phyloP scores from a whole-genome alignment of 1,140 invertebrate genomes.

The Calosoma granatense region DNA sequence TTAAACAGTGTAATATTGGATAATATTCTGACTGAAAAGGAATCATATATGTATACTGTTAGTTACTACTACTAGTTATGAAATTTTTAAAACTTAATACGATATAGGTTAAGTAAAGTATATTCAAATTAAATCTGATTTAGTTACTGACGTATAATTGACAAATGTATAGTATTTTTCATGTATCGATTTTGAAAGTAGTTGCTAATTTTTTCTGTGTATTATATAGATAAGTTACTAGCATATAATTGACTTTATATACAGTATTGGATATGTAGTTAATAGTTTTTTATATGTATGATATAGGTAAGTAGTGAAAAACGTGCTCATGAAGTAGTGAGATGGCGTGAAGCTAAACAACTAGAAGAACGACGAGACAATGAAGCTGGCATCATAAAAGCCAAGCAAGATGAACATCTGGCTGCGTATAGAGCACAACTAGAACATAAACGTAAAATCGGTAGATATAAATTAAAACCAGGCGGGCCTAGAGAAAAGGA shows the following conservation, averaged over 20 bases:
- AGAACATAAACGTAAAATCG: constrained; percentile 47
- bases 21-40: constrained; percentile 39
- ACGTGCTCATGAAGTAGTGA: constrained; percentile 59
- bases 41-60: neutral
- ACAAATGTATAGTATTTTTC: too few species aligned
- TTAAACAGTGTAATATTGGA: constrained; percentile 25
- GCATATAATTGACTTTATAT: too few species aligned
- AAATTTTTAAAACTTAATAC: too few species aligned
- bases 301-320: constrained; percentile 35
- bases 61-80: too few species aligned
- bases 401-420: constrained; percentile 58
- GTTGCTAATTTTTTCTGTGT: too few species aligned
- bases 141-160: too few species aligned
- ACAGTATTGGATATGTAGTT: too few species aligned
- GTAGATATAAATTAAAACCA: constrained; percentile 40
- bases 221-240: too few species aligned
- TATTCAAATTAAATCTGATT: too few species aligned
- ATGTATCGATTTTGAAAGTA: too few species aligned
- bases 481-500: constrained; percentile 48
- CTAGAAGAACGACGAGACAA: constrained; percentile 50
- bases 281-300: too few species aligned
- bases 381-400: constrained; percentile 49
- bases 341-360: constrained; percentile 45
- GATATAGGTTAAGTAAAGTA: too few species aligned
- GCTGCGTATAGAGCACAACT: constrained; percentile 55